Percentiles rank a stretch among this genome's conserved stretches.
Conservation (phyloP, 2,888 invertebrate genomes). For the Scotopteryx bipunctaria region DNA sequence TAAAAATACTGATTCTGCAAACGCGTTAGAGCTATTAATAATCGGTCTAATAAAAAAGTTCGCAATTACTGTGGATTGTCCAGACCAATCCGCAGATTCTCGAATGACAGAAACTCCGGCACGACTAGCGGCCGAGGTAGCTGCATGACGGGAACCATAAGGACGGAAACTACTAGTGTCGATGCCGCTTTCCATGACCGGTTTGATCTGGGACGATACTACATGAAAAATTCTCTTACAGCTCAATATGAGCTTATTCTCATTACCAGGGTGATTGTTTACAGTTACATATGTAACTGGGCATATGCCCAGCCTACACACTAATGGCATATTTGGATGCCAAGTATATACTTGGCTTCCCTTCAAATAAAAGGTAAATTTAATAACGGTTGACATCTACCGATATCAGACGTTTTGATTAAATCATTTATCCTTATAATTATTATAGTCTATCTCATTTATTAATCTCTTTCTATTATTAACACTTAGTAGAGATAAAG, state of each 20-base stretch:
- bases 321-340: too few species aligned
- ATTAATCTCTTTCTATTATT: background rate
- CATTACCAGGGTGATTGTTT: background rate
- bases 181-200: background rate
- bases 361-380: background rate
- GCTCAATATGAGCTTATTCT: background rate
- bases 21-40: background rate
- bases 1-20: background rate
- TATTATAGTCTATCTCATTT: background rate
- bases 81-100: background rate
- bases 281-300: background rate
- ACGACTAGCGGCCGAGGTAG: background rate
- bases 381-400: background rate
- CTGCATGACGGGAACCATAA: background rate
- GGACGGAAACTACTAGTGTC: background rate
- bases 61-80: background rate
- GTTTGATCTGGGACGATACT: background rate
- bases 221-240: background rate
- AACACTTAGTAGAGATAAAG: background rate
- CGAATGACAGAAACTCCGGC: background rate
- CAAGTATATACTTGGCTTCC: background rate
- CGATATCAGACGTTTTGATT: background rate
- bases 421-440: background rate
- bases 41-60: background rate
- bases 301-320: too few species aligned